Base-by-base conservation (phyloP, 2,113 vertebrate species). In the Barnardius zonarius region DNA sequence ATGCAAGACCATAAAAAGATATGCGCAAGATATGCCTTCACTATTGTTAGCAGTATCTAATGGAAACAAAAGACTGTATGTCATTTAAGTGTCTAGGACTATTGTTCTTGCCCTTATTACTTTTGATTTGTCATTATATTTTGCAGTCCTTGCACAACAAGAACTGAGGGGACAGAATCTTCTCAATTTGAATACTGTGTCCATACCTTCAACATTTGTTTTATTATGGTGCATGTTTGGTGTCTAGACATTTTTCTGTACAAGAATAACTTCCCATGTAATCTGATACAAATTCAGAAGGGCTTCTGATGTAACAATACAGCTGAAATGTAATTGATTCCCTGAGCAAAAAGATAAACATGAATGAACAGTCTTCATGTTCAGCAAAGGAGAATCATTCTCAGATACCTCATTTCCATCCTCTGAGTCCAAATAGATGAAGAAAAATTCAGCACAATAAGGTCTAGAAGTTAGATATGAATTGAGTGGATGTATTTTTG, bases 11-110 rank as follows among this genome's bases (percentile, higher is more conserved):
- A 0, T 44, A 33, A 35, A 22, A 25, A 62, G 4, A 24, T 39
- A n/a, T 1, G 2, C 5, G 52, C 57, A 41, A 73, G 19, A 27
- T 35, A 44, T 0, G 0, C 3, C 24, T 54, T 82, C 30, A 18
- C 11, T 49, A 13, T 11, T 51, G 8, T 10, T 61, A 43, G 4
- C 4, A 59, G 7, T 39, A 55, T 24, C 10, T 52, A 39, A 30
- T 31, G 7, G 30, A 89, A 93, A 43, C 8, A 54, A 24, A 62
- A 70, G 10, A n/a, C 1, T 6, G 1, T 37, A 18, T 37, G 18
- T 25, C 62, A 16, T 33, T 37, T 46, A 55, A 78, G 9, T 31
- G 5, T 37, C 66, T 37, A 52, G 33, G 18, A n/a, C 10, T 49
- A 30, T 46, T 78, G 8, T 43, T 89, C 28, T 76, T 90, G 18